A percentile compares a stretch with the other conserved stretches of the same genome.
Evolutionary conservation across 1,140 invertebrate species (phyloP).

Genomic region (Leptinotarsa undecemlineata): DNA sequence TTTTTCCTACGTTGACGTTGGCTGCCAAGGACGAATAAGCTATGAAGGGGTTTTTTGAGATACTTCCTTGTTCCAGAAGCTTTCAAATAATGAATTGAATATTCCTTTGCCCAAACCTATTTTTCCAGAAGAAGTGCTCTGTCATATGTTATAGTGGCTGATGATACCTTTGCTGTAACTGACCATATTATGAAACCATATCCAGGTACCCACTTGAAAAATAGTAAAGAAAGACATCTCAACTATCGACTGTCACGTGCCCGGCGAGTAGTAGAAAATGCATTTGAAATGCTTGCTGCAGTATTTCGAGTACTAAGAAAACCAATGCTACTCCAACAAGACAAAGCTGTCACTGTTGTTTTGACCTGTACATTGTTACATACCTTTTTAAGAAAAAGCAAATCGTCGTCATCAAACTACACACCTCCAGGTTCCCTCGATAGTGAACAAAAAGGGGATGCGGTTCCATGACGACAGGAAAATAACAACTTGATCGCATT

Average conservation of each 20-base stretch:
- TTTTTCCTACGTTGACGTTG: no score
- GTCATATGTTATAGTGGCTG: background rate
- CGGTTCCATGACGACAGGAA: background rate
- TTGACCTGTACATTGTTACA: background rate
- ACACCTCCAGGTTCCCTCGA: background rate
- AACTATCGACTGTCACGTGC: slow-evolving; percentile 19
- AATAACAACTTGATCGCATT: background rate
- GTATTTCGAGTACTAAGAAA: slow-evolving; percentile 20
- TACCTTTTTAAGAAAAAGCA: background rate
- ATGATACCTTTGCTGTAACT: background rate
- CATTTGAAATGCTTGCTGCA: background rate
- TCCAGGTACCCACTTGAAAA: slow-evolving; percentile 13
- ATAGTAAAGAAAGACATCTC: background rate
- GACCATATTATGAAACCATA: slow-evolving; percentile 6
- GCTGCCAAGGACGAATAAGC: no score
- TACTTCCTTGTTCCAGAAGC: no score
- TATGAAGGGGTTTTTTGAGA: no score
- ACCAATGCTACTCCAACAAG: slow-evolving; percentile 18
- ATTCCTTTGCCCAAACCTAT: background rate
- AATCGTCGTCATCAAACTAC: background rate
- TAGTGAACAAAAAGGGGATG: background rate
- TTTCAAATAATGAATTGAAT: background rate
- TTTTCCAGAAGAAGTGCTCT: background rate
- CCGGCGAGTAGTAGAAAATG: background rate
- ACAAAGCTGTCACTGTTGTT: background rate